Percentiles rank a stretch among this genome's conserved stretches.
These are phyloP conservation scores for Zaprionus kolodkinae DNA, from an alignment of 1,140 invertebrate genomes.

Conservation along the genomic window DNA sequence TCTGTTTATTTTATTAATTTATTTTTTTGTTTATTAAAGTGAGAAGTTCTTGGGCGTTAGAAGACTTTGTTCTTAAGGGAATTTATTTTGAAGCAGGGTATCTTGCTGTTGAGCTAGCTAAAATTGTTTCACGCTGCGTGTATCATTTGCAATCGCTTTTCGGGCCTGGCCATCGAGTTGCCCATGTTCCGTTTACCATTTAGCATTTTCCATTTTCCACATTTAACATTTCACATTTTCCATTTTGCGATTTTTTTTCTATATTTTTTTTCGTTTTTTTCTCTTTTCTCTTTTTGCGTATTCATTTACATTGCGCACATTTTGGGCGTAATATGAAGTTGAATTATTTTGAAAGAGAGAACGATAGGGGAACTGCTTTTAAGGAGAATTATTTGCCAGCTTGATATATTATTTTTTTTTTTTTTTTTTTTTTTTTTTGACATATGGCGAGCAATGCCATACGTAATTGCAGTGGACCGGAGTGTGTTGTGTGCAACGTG, in stretches of 20 bases:
- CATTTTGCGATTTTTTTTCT: neutral
- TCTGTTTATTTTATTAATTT: too few species aligned
- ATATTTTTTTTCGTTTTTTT: neutral
- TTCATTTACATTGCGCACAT: neutral
- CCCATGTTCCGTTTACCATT: neutral
- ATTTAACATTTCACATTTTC: neutral
- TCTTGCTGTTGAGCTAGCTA: too few species aligned
- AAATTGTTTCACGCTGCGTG: neutral
- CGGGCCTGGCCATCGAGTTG: neutral
- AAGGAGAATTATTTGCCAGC: neutral
- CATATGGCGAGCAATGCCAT: neutral
- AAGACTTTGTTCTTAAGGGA: too few species aligned
- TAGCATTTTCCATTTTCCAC: neutral
- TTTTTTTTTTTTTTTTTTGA: neutral
- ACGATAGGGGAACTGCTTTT: too few species aligned
- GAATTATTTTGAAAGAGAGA: neutral
- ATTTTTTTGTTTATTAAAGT: too few species aligned
- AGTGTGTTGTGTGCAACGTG: neutral
- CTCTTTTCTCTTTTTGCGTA: neutral
- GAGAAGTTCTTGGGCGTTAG: too few species aligned
- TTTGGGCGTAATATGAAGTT: neutral
- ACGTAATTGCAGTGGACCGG: neutral
- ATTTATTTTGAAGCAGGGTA: too few species aligned
- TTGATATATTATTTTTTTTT: neutral
- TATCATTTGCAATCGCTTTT: neutral